Evolutionary conservation across 92 coral and sea anemone species (phyloP), one percentile per base, ranked within the genome.

Genomic region (Parazoanthus darwini): DNA sequence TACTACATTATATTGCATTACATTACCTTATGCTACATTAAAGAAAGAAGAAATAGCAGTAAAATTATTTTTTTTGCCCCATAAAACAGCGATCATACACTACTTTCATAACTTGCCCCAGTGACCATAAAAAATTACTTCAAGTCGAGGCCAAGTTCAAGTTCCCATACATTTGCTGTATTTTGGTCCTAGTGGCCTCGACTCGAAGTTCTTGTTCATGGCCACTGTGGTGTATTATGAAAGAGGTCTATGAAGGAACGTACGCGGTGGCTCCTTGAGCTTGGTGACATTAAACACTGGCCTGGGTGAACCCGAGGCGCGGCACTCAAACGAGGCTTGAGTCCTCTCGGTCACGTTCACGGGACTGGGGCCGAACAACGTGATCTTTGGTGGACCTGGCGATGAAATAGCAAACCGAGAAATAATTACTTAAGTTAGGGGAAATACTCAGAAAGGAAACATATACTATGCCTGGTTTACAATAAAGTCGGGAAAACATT

Each of bases 341-440:
- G 68, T 88, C 59, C 86, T 86, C 86, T 94, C 96, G 23, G 89
- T 90, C 63, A 94, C 88, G 56, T 74, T 80, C 78, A 59, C 87
- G 2, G 92, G 82, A 5, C 93, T 94, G 38, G 92, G 90, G 50
- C 96, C 92, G 81, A 94, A 94, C 81, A 91, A 82, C 13, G 89
- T 75, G 18, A 92, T 89, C 18, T 90, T 88, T 13, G 96, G 94
- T 11, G 88, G 82, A 16, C 77, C 96, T 94, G 88, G 11, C 8
- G 54, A 48, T 54, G 4, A 70, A 46, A n/a, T 38, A n/a, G 10
- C 20, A 5, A 63, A 11, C 25, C 20, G 23, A 63, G 25, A 63
- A 63, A 51, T 0, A 51, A 51, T 8, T 9, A 44, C 6, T 9
- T 1, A 51, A 51, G 2, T 9, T 10, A 0, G 6, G 13, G 56